These are phyloP conservation scores for Gandaritis pyraliata DNA, from an alignment of 2,888 invertebrate species.

Conservation along the genomic window DNA sequence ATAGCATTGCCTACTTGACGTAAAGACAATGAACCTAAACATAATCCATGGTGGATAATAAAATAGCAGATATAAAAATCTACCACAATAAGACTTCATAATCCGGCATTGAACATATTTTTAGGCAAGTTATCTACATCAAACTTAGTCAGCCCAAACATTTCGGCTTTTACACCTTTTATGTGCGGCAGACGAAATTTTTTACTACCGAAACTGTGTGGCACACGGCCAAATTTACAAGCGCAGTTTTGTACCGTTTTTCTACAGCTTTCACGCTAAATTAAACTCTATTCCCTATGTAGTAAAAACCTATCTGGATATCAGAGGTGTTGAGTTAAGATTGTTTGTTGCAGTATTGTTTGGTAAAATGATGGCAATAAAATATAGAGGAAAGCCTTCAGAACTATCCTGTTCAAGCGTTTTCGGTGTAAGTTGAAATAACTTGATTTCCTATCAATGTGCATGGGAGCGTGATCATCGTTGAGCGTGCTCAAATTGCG, in stretches of 20 bases:
- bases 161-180: constrained; percentile 70
- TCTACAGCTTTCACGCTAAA: constrained; percentile 22
- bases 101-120: constrained; percentile 25
- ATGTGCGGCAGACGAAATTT: constrained; percentile 68
- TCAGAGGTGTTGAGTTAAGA: constrained; percentile 40
- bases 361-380: constrained; percentile 77
- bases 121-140: constrained; percentile 32
- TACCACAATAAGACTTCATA: too few relatives aligned
- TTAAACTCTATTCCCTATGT: constrained; percentile 43
- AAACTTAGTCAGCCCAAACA: constrained; percentile 66
- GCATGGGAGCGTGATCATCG: constrained; percentile 36
- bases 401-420: constrained; percentile 56
- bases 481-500: constrained; percentile 37
- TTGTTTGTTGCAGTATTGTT: constrained; percentile 64
- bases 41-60: too few relatives aligned
- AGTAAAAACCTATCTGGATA: constrained; percentile 42
- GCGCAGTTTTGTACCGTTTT: constrained; percentile 38
- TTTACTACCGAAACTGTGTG: constrained; percentile 64
- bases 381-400: constrained; percentile 69
- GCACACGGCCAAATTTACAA: constrained; percentile 68
- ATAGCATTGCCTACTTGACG: too few relatives aligned
- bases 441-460: constrained; percentile 47
- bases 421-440: constrained; percentile 40
- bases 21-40: too few relatives aligned
- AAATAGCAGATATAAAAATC: too few relatives aligned